Percentiles rank a stretch among this genome's conserved stretches.
Evolutionary conservation across 2,113 vertebrate species (phyloP).

Genomic region (Rhinichthys klamathensis): DNA sequence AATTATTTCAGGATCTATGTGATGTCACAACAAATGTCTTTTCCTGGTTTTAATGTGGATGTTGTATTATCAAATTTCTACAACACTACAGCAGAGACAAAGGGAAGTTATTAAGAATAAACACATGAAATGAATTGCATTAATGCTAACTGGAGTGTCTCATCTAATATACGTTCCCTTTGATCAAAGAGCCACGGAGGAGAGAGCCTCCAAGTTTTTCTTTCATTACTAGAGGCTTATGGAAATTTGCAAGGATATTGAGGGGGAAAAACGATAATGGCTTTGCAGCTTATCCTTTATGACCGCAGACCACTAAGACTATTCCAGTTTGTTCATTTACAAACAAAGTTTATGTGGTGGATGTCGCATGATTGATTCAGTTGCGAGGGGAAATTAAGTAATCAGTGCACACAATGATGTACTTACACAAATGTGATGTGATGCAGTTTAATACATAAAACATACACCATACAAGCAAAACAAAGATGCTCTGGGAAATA

Average conservation of each 20-base stretch:
- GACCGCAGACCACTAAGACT: constrained; percentile 3
- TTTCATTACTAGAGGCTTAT: constrained; percentile 54
- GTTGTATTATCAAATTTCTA: constrained; percentile 1
- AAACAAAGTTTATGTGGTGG: not conserved
- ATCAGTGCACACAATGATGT: not conserved
- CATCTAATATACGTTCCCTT: constrained; percentile 45
- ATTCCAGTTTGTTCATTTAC: constrained; percentile 28
- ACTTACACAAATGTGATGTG: not conserved
- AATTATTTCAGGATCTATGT: not conserved
- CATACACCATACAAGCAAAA: not conserved
- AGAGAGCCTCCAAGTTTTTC: constrained; percentile 37
- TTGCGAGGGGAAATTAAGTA: not conserved
- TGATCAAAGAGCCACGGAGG: constrained; percentile 47
- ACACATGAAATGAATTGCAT: constrained; percentile 43
- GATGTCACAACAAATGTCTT: not conserved
- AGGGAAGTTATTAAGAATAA: constrained; percentile 38
- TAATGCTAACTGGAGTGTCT: constrained; percentile 44
- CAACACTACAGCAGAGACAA: constrained; percentile 36
- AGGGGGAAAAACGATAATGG: constrained; percentile 34
- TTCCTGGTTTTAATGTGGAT: not conserved
- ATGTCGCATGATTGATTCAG: not conserved
- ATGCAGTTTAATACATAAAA: not conserved
- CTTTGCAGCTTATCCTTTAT: constrained; percentile 18
- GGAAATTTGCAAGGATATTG: constrained; percentile 48
- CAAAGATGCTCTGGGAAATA: not conserved